phyloP scores from a whole-genome alignment of 2,888 invertebrate species.

The Brachypterus glaber region DNA sequence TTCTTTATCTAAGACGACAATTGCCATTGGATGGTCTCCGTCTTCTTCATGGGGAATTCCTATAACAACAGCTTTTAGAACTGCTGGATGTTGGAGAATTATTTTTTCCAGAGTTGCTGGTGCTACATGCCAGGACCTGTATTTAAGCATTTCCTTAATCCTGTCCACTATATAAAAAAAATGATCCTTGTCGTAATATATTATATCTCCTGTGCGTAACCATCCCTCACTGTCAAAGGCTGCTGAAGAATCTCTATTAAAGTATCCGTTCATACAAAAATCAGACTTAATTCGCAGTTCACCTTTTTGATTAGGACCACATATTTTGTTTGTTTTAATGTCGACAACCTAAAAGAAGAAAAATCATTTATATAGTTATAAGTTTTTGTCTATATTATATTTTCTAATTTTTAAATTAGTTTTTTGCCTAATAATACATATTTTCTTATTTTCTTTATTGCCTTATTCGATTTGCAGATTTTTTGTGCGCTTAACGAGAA shows the following conservation, averaged over 20 bases:
- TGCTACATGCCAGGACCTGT: conserved; percentile 42
- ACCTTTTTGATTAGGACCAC: conserved; percentile 41
- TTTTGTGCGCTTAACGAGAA: too few species aligned
- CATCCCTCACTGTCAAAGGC: conserved; percentile 41
- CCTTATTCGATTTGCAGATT: too few species aligned
- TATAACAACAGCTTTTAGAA: conserved; percentile 28
- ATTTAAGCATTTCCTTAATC: conserved; percentile 46
- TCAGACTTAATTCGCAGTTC: conserved; percentile 45
- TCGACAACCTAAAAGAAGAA: conserved; percentile 27
- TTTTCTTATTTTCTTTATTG: too few species aligned
- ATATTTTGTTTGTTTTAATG: conserved; percentile 27
- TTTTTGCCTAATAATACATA: too few species aligned
- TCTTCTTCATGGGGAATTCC: conserved; percentile 33
- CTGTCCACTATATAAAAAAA: conserved; percentile 45
- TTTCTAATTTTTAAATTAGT: too few species aligned
- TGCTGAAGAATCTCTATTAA: conserved; percentile 41
- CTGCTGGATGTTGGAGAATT: conserved; percentile 31
- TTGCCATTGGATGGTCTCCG: conserved; percentile 32
- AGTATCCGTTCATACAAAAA: conserved; percentile 40
- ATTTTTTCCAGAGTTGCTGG: conserved; percentile 31
- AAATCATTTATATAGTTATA: too few species aligned
- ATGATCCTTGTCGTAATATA: conserved; percentile 44
- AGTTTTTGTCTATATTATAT: too few species aligned
- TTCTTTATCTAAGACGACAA: conserved; percentile 23
- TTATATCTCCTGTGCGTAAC: conserved; percentile 46